These are phyloP conservation scores for Cyrtorhinus lividipennis DNA, from an alignment of 1,140 invertebrate genomes.

Conservation along the genomic window DNA sequence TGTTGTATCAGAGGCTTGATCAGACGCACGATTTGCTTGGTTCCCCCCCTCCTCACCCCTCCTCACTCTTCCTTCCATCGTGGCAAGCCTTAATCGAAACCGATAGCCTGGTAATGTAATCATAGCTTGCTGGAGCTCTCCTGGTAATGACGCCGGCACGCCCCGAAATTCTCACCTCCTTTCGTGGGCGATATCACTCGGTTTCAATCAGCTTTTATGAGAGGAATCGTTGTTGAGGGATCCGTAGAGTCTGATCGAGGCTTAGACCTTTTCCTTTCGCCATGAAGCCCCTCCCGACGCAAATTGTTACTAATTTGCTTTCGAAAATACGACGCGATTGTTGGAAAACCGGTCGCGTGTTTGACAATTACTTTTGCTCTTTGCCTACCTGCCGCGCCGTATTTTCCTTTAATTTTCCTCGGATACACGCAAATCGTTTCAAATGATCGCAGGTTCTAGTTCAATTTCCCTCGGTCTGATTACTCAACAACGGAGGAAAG, in stretches of 20 bases:
- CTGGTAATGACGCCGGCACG: neutral
- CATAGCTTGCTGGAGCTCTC: neutral
- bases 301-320: neutral
- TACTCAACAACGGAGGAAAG: neutral
- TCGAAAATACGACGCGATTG: neutral
- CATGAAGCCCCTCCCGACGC: neutral
- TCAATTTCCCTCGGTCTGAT: neutral
- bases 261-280: neutral
- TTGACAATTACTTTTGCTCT: neutral
- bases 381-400: neutral
- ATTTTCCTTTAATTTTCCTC: neutral
- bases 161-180: neutral
- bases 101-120: neutral
- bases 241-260: neutral
- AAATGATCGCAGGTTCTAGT: neutral
- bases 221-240: neutral
- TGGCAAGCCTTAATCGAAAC: neutral
- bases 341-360: neutral
- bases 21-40: neutral
- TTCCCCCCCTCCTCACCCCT: too few relatives aligned
- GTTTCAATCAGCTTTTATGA: neutral
- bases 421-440: neutral
- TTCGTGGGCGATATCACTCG: neutral
- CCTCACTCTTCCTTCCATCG: neutral
- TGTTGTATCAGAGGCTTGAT: neutral